Percentiles rank a stretch among this genome's conserved stretches.
Conservation (phyloP, 1,140 invertebrate species). For the Chrysomallon squamiferum region DNA sequence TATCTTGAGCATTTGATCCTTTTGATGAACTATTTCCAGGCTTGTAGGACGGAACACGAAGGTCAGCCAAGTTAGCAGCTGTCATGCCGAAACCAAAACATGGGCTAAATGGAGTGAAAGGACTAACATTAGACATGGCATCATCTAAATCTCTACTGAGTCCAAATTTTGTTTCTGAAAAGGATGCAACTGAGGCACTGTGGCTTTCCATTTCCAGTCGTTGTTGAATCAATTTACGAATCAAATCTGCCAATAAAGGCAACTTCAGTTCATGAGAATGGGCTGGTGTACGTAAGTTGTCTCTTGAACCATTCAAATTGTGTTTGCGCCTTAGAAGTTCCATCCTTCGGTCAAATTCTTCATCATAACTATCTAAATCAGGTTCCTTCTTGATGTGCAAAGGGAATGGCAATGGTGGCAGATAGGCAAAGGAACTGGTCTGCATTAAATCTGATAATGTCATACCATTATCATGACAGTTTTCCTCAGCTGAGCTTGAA, state of each 20-base stretch:
- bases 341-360: constrained; percentile 32
- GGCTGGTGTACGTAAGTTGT: constrained; percentile 23
- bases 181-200: constrained; percentile 11
- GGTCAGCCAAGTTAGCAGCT: constrained; percentile 15
- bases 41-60: constrained; percentile 86
- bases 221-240: constrained; percentile 61
- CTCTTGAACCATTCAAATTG: constrained; percentile 41
- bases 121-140: constrained; percentile 9
- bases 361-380: constrained; percentile 6
- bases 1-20: background rate
- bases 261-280: constrained; percentile 50
- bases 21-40: constrained; percentile 58
- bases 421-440: constrained; percentile 23
- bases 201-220: constrained; percentile 55
- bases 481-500: constrained; percentile 24
- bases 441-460: constrained; percentile 44
- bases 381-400: constrained; percentile 4
- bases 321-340: constrained; percentile 53
- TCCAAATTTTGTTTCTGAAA: constrained; percentile 8
- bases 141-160: constrained; percentile 1
- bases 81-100: constrained; percentile 13
- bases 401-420: constrained; percentile 34
- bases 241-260: constrained; percentile 60
- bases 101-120: constrained; percentile 13
- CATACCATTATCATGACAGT: constrained; percentile 13